Base-by-base conservation (phyloP, 1,140 invertebrate species). In the Tetragnatha versicolor region DNA sequence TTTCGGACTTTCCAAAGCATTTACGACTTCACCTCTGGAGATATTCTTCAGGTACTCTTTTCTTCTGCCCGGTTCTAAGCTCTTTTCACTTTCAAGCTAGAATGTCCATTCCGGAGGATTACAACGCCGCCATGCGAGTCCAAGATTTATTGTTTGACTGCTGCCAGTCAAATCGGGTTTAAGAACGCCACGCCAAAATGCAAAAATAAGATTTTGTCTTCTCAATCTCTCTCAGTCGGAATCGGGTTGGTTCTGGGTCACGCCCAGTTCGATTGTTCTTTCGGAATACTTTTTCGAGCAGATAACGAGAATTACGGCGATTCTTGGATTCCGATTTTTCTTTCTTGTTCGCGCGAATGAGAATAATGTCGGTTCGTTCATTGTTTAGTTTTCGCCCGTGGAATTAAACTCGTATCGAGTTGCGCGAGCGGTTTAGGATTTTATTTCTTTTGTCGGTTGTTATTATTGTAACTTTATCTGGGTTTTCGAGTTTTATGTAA, bases 61-160 rank as follows among this genome's bases (percentile, higher is more conserved):
- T n/a, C n/a, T n/a, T n/a, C n/a, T n/a, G n/a, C n/a, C n/a, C n/a
- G n/a, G n/a, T n/a, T n/a, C n/a, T n/a, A n/a, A n/a, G n/a, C n/a
- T 33, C 33, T n/a, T 33, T 20, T 20, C 12, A 51, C 4, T 1
- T 5, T 1, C 0, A 51, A n/a, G 7, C 0, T 7, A 33, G 35
- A n/a, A n/a, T n/a, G n/a, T n/a, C 17, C 29, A 58, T n/a, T 58
- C 20, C 29, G 31, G 33, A 22, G 47, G 66, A 69, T 69, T 69
- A 69, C 25, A 17, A 7, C 7, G 47, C 7, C 53, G 47, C 66
- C 29, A 27, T 31, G 2, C 6, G 29, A 37, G 9, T 29, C 12
- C 4, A 14, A 42, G 20, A 58, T 72, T 58, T 72, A 72, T 72
- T 72, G 33, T 72, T 72, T 58, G 51, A 42, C 31, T 58, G 20